A percentile compares a stretch with the other conserved stretches of the same genome.
Conservation (phyloP, 2,888 invertebrate species). For the Rhagium mordax region DNA sequence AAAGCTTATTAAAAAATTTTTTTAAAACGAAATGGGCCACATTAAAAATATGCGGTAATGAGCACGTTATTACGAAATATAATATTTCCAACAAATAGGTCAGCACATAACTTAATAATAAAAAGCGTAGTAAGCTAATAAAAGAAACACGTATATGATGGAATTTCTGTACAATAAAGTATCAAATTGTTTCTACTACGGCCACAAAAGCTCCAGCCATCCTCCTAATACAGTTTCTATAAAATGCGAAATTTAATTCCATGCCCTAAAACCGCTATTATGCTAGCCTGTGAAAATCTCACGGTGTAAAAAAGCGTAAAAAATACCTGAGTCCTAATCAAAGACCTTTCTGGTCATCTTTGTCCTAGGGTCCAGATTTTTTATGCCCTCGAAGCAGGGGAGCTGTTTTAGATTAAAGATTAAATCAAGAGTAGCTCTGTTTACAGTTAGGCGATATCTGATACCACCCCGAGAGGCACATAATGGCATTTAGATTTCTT, state of each 20-base stretch:
- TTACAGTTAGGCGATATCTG: slow-evolving; percentile 60
- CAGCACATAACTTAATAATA: too few species aligned
- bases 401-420: slow-evolving; percentile 49
- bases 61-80: too few species aligned
- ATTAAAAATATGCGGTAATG: too few species aligned
- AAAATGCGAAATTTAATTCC: slow-evolving; percentile 62
- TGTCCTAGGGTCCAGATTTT: slow-evolving; percentile 62
- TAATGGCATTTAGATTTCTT: slow-evolving; percentile 61
- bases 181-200: slow-evolving; percentile 4
- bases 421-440: slow-evolving; percentile 51
- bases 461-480: slow-evolving; percentile 58
- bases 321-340: slow-evolving; percentile 59
- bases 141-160: neutral
- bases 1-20: too few species aligned
- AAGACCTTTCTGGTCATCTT: slow-evolving; percentile 61
- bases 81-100: too few species aligned
- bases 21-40: too few species aligned
- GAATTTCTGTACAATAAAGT: neutral
- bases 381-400: slow-evolving; percentile 51
- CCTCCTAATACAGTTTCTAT: slow-evolving; percentile 40
- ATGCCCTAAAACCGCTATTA: slow-evolving; percentile 54
- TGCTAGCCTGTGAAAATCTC: slow-evolving; percentile 58
- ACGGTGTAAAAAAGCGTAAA: slow-evolving; percentile 60
- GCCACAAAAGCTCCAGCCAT: slow-evolving; percentile 11
- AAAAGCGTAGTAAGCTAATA: neutral